Conservation (phyloP, 2,113 vertebrate species). For the Uria aalge region DNA sequence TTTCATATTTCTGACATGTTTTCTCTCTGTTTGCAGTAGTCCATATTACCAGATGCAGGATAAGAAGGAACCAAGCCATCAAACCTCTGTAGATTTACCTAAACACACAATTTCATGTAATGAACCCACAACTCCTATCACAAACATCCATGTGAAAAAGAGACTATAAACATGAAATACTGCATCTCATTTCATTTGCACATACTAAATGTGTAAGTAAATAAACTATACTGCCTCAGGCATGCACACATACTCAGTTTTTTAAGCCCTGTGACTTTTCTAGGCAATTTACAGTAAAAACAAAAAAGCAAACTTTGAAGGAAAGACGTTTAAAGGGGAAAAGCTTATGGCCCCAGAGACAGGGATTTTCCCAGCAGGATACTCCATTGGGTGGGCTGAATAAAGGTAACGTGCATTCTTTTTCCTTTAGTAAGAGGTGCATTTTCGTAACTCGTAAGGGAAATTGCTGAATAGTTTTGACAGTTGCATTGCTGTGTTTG, state of each 20-base stretch:
- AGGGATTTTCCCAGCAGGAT: constrained; percentile 11
- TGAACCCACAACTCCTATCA: background rate
- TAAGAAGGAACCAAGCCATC: background rate
- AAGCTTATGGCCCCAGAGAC: background rate
- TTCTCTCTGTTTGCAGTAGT: background rate
- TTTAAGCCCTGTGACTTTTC: background rate
- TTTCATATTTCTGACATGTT: background rate
- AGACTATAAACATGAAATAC: background rate
- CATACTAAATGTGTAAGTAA: background rate
- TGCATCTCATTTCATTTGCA: background rate
- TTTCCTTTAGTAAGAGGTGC: background rate
- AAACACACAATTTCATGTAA: background rate
- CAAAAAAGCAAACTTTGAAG: background rate
- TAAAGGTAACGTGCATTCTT: background rate
- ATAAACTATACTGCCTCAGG: background rate
- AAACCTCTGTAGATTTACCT: background rate
- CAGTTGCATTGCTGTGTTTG: background rate
- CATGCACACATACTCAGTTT: background rate
- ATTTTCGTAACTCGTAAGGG: background rate
- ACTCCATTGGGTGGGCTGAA: background rate
- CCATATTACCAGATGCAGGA: background rate
- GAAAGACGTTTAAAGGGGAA: background rate
- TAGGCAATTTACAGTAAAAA: background rate
- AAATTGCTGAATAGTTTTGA: constrained; percentile 9
- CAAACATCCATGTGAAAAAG: background rate